Evolutionary conservation across 2,113 vertebrate genomes (phyloP).

Genomic region (Otus sunia): DNA sequence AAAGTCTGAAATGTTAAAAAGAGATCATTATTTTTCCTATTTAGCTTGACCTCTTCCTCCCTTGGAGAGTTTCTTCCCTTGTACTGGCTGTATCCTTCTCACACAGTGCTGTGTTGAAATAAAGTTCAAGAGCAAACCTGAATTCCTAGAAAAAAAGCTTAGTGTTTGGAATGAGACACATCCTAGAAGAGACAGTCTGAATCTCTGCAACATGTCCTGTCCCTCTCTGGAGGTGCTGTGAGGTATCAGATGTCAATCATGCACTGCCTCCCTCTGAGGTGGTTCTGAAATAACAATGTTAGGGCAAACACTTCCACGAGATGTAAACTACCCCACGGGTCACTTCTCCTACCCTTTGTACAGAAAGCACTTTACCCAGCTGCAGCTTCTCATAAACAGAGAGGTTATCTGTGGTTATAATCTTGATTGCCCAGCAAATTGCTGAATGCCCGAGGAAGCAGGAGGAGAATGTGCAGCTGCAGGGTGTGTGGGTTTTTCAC

Average conservation of each 20-base stretch:
- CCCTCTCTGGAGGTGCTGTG: neutral
- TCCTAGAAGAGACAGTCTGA: neutral
- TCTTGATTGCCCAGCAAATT: conserved; percentile 31
- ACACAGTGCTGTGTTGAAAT: neutral
- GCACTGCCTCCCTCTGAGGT: neutral
- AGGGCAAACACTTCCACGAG: neutral
- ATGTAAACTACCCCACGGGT: neutral
- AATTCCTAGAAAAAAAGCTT: neutral
- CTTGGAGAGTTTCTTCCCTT: neutral
- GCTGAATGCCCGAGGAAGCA: neutral
- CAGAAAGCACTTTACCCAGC: neutral
- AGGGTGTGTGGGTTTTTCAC: neutral
- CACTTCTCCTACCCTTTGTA: neutral
- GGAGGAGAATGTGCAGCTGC: conserved; percentile 37
- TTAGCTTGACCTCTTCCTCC: conserved; percentile 34
- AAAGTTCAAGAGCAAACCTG: neutral
- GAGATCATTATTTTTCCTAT: conserved; percentile 45
- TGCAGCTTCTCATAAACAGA: neutral
- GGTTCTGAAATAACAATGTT: neutral
- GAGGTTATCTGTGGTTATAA: conserved; percentile 5
- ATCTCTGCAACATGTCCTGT: neutral
- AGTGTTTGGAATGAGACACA: neutral
- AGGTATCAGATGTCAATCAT: neutral
- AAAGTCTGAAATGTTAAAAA: conserved; percentile 24
- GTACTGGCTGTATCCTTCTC: neutral